phyloP scores from a whole-genome alignment of 92 coral and sea anemone genomes.

The Paragorgia papillata region DNA sequence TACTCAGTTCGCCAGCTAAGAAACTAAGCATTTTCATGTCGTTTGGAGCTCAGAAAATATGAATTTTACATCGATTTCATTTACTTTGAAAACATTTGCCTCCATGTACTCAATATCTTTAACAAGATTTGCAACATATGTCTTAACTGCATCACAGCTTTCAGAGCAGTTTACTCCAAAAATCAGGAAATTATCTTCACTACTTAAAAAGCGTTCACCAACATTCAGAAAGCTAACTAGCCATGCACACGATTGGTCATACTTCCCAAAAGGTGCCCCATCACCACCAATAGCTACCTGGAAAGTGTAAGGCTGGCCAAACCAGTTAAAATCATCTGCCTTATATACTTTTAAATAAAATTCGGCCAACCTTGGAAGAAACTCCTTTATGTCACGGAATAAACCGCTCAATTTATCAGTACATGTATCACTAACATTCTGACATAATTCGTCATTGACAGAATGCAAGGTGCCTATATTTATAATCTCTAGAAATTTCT shows the following conservation, averaged over 20 bases:
- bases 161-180: slow-evolving; percentile 60
- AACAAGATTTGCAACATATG: slow-evolving; percentile 42
- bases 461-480: slow-evolving; percentile 50
- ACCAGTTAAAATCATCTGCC: slow-evolving; percentile 64
- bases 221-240: slow-evolving; percentile 61
- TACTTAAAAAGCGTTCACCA: slow-evolving; percentile 48
- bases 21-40: slow-evolving; percentile 62
- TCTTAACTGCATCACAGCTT: slow-evolving; percentile 33
- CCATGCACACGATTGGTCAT: slow-evolving; percentile 63
- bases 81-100: slow-evolving; percentile 30
- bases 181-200: slow-evolving; percentile 40
- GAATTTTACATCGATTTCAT: too few relatives aligned
- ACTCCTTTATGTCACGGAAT: slow-evolving; percentile 59
- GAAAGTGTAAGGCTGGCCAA: slow-evolving; percentile 57
- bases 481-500: slow-evolving; percentile 36
- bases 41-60: slow-evolving; percentile 65
- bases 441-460: slow-evolving; percentile 40
- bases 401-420: too few relatives aligned
- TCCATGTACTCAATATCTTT: slow-evolving; percentile 46
- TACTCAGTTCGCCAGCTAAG: slow-evolving; percentile 43
- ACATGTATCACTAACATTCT: slow-evolving; percentile 42
- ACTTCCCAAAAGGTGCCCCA: slow-evolving; percentile 62
- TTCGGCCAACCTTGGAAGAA: slow-evolving; percentile 61
- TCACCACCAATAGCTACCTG: slow-evolving; percentile 55
- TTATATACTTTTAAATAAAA: slow-evolving; percentile 63